Evolutionary conservation across 2,797 vertebrate genomes (phyloP).

Genomic region (Sebastes taczanowskii): DNA sequence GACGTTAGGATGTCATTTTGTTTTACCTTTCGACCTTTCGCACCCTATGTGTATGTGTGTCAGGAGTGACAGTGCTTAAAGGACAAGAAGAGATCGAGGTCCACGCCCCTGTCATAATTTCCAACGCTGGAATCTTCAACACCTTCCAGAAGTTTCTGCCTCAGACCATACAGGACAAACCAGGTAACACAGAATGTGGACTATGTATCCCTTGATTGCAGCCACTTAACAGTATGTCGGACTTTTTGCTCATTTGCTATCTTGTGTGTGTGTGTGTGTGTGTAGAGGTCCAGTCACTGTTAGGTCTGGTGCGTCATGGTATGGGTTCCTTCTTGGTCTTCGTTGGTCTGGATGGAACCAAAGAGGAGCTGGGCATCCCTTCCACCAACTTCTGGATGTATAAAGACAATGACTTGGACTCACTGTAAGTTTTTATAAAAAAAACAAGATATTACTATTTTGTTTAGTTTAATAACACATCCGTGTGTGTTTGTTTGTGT

Average conservation of each 20-base stretch:
- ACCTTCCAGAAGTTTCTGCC: constrained; percentile 84
- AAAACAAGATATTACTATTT: not conserved
- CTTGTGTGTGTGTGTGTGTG: not conserved
- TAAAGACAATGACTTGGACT: constrained; percentile 82
- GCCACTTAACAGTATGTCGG: not conserved
- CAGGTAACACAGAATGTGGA: constrained; percentile 55
- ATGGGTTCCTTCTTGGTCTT: constrained; percentile 89
- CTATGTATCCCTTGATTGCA: not conserved
- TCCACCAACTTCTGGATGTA: constrained; percentile 87
- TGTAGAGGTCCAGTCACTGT: constrained; percentile 73
- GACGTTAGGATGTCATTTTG: no score
- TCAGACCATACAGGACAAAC: constrained; percentile 61
- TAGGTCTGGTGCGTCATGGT: constrained; percentile 78
- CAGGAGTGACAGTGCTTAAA: constrained; percentile 83
- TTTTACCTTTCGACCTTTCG: no score
- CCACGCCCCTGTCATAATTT: constrained; percentile 82
- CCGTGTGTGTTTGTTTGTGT: not conserved
- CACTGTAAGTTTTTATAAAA: constrained; percentile 64
- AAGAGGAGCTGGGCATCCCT: constrained; percentile 80
- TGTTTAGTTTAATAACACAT: not conserved
- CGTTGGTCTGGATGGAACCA: constrained; percentile 83
- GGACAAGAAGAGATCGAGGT: constrained; percentile 77
- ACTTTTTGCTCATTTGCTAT: not conserved
- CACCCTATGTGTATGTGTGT: not conserved
- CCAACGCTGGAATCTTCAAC: constrained; percentile 85